Evolutionary conservation across 2,888 invertebrate species (phyloP), one percentile per base, ranked within the genome.

Genomic region (Pemphredon lugubris): DNA sequence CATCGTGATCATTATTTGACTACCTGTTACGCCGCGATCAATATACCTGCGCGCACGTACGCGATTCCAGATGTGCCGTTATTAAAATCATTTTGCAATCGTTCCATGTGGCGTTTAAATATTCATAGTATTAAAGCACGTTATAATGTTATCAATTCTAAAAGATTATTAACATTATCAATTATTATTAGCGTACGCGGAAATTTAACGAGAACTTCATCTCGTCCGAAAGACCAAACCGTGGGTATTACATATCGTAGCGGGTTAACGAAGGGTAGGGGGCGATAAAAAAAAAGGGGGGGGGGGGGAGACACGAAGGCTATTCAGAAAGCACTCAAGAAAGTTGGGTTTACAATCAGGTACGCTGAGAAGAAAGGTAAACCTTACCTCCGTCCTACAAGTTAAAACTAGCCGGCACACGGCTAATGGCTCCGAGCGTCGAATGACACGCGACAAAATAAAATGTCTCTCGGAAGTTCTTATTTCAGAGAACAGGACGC

Each of bases 361-460:
- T 64, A 70, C 61, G 76, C 45, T 53, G 73, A 73, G 79, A 71
- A 66, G 79, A 69, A 79, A 76, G 69, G 73, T 76, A 79, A 79
- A 79, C 79, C 73, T n/a, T 64, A 58, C 42, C 65, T 45, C 47
- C 73, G 44, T 50, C 67, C 40, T 45, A 42, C 70, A 66, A 79
- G 66, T 79, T 79, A 64, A 75, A 79, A 73, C 73, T 65, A 53
- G 30, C 63, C 47, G 55, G 61, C 48, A 42, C 50, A 42, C 50
- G 61, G 69, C 73, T 79, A 79, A 79, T 79, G 79, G 73, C 51
- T 69, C 39, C 51, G 47, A 69, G 77, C 71, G 74, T 79, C 79
- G 72, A 74, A 76, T 79, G 77, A 79, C 79, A 77, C 73, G 73
- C 79, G 79, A 74, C 79, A 60, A 79, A 79, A 79, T 76, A 76